Conservation (phyloP, 64 coral and sea anemone species). For the Trachythela sp. region DNA sequence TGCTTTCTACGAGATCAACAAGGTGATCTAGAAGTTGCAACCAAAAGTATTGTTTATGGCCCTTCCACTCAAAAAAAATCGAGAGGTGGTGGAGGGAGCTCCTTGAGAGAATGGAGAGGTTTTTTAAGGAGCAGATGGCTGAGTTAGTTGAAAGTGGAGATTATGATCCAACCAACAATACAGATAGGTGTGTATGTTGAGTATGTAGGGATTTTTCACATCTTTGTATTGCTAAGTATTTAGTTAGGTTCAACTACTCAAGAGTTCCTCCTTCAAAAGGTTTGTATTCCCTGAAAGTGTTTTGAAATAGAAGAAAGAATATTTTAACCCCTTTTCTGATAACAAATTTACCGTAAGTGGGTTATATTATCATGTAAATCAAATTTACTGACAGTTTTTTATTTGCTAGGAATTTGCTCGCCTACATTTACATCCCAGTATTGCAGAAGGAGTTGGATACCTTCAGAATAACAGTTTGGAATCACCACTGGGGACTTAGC, state of each 20-base stretch:
- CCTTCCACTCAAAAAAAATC: constrained; percentile 9
- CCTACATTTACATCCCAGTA: background rate
- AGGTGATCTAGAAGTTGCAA: background rate
- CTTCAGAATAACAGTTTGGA: background rate
- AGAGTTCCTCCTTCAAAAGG: too few relatives aligned
- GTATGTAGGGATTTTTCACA: background rate
- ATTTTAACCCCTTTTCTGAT: too few relatives aligned
- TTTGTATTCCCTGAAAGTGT: too few relatives aligned
- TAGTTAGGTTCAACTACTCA: too few relatives aligned
- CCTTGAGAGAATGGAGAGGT: constrained; percentile 5
- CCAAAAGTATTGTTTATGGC: background rate
- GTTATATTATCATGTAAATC: too few relatives aligned
- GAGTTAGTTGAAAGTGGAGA: background rate
- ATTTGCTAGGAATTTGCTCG: background rate
- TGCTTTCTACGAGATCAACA: background rate
- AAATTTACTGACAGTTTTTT: background rate
- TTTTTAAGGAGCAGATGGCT: background rate
- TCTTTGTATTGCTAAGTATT: too few relatives aligned
- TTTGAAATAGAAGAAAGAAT: too few relatives aligned
- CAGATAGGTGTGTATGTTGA: background rate
- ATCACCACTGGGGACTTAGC: background rate
- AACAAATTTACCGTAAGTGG: too few relatives aligned
- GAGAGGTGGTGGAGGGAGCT: constrained; percentile 3
- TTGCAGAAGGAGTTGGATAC: background rate
- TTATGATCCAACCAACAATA: background rate